Percentiles rank a stretch among this genome's conserved stretches.
phyloP scores from a whole-genome alignment of 1,140 invertebrate species.

The Drosophila ananassae region DNA sequence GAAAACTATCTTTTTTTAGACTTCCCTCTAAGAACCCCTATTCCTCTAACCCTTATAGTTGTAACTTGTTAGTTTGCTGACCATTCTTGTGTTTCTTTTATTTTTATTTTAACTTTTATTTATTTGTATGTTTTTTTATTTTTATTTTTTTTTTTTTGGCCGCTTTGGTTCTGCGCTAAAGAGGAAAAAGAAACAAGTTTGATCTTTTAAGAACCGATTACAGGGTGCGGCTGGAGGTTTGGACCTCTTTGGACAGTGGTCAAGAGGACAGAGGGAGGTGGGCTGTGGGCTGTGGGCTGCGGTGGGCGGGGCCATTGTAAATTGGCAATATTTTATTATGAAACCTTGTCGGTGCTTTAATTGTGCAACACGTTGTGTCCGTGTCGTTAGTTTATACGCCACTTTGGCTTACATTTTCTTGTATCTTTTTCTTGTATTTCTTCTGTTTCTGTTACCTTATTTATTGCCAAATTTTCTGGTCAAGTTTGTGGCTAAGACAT shows the following conservation, averaged over 20 bases:
- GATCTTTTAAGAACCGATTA: slow-evolving; percentile 44
- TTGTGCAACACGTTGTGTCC: slow-evolving; percentile 56
- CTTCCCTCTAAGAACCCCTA: slow-evolving; percentile 7
- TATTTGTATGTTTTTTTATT: neutral
- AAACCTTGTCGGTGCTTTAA: slow-evolving; percentile 58
- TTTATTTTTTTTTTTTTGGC: slow-evolving; percentile 11
- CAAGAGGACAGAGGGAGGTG: neutral
- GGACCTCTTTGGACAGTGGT: neutral
- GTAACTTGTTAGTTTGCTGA: slow-evolving; percentile 17
- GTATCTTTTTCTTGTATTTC: slow-evolving; percentile 2
- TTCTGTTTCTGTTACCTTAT: slow-evolving; percentile 36
- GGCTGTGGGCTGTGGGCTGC: neutral
- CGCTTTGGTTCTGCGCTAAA: slow-evolving; percentile 40
- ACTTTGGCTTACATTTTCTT: neutral
- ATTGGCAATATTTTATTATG: slow-evolving; percentile 76
- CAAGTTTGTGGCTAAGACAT: slow-evolving; percentile 46
- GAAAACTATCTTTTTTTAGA: neutral
- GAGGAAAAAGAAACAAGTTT: slow-evolving; percentile 38
- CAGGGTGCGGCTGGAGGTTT: slow-evolving; percentile 9
- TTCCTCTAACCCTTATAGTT: slow-evolving; percentile 1
- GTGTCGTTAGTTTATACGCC: slow-evolving; percentile 17
- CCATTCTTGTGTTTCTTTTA: slow-evolving; percentile 31
- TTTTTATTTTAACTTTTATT: slow-evolving; percentile 7
- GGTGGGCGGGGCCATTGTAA: slow-evolving; percentile 54
- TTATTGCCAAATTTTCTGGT: slow-evolving; percentile 46